These are phyloP conservation scores for Sebastes matsubarae DNA, from an alignment of 2,797 vertebrate genomes.

Conservation along the genomic window DNA sequence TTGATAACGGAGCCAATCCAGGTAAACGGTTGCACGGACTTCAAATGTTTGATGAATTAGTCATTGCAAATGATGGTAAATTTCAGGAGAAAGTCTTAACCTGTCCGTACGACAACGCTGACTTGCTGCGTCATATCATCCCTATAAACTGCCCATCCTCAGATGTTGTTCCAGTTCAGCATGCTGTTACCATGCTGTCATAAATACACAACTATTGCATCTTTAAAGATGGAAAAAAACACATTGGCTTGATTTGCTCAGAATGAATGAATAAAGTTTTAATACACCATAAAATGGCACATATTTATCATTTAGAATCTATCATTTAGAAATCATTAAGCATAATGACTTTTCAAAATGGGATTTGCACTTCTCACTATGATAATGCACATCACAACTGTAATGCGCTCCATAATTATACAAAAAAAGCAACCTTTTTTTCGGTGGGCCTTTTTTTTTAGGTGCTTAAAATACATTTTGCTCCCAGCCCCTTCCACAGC, in stretches of 20 bases:
- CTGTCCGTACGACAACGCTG: slow-evolving; percentile 13
- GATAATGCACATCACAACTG: not conserved
- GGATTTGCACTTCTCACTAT: not conserved
- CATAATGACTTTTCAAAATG: not conserved
- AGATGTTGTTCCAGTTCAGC: slow-evolving; percentile 5
- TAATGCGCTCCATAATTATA: not conserved
- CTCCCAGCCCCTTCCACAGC: no score
- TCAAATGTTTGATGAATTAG: slow-evolving; percentile 37
- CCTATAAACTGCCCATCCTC: slow-evolving; percentile 35
- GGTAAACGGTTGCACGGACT: slow-evolving; percentile 9
- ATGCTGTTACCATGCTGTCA: slow-evolving; percentile 16
- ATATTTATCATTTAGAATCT: not conserved
- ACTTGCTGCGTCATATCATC: slow-evolving; percentile 37
- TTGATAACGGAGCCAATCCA: slow-evolving; percentile 8
- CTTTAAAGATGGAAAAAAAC: slow-evolving; percentile 23
- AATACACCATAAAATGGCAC: not conserved
- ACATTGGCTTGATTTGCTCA: not conserved
- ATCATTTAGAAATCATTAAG: not conserved
- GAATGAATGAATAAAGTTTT: not conserved
- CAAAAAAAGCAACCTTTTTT: not conserved
- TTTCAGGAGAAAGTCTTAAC: slow-evolving; percentile 38
- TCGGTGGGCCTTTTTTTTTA: no score
- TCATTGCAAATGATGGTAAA: slow-evolving; percentile 20
- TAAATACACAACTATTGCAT: slow-evolving; percentile 12
- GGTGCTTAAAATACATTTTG: no score